These are phyloP conservation scores for Hydropsyche betteni DNA, from an alignment of 2,888 invertebrate species.

Conservation along the genomic window DNA sequence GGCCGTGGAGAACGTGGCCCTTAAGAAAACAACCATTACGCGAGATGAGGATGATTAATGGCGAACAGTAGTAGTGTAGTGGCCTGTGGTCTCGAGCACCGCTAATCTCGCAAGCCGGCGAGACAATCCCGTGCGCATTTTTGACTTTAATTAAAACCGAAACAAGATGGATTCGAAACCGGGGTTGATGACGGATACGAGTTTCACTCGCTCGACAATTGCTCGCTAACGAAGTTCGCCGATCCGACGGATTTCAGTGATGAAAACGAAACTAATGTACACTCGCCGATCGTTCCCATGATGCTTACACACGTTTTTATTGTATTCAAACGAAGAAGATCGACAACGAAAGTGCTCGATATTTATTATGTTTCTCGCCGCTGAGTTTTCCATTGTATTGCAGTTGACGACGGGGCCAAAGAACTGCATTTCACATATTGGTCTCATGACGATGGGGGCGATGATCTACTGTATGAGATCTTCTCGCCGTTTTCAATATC, in stretches of 20 bases:
- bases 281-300: conserved; percentile 40
- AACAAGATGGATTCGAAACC: not conserved
- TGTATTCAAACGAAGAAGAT: conserved; percentile 41
- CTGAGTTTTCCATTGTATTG: conserved; percentile 22
- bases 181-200: not conserved
- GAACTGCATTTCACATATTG: conserved; percentile 40
- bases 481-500: conserved; percentile 5
- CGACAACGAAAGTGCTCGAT: conserved; percentile 40
- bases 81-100: not conserved
- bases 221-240: conserved; percentile 26
- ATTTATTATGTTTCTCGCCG: conserved; percentile 28
- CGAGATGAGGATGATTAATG: conserved; percentile 41
- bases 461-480: not conserved
- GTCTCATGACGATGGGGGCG: not conserved
- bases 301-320: conserved; percentile 45
- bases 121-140: conserved; percentile 23
- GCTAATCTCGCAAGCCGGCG: conserved; percentile 15
- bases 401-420: conserved; percentile 6
- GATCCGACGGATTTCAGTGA: conserved; percentile 43
- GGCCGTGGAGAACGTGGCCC: conserved; percentile 17
- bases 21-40: conserved; percentile 40
- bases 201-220: not conserved
- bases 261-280: conserved; percentile 47
- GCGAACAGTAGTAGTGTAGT: conserved; percentile 8
- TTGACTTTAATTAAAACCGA: conserved; percentile 20